Conservation (phyloP, 2,888 invertebrate species). For the Unio delphinus region DNA sequence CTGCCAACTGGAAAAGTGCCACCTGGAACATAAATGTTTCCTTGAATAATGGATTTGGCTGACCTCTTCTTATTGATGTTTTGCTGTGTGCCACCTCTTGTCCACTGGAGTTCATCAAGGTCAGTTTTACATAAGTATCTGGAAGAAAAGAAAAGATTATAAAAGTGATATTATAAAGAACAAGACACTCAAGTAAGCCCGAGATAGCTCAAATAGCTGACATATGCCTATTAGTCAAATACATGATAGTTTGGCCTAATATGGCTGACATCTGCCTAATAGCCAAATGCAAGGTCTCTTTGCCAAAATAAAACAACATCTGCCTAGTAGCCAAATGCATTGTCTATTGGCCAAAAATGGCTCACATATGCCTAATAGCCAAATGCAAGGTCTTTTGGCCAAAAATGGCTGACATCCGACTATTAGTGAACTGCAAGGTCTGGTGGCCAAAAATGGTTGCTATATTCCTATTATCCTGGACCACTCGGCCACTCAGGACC, state of each 20-base stretch:
- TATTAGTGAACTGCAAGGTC: too few species aligned
- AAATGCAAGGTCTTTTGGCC: too few species aligned
- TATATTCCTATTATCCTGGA: too few species aligned
- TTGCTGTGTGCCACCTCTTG: conserved; percentile 94
- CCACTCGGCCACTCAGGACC: too few species aligned
- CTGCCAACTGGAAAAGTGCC: conserved; percentile 93
- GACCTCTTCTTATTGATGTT: conserved; percentile 91
- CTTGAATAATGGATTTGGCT: conserved; percentile 95
- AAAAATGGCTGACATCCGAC: neutral
- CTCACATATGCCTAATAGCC: neutral
- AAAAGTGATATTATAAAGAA: neutral
- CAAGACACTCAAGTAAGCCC: neutral
- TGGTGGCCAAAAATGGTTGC: neutral
- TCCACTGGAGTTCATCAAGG: conserved; percentile 91
- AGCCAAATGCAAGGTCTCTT: too few species aligned
- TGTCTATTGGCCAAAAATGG: neutral
- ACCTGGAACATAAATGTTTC: conserved; percentile 98
- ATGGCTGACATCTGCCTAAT: neutral
- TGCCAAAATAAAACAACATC: neutral
- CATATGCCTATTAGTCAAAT: too few species aligned
- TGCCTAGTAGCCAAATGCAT: too few species aligned
- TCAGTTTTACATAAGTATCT: conserved; percentile 94
- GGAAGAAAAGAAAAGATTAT: conserved; percentile 20
- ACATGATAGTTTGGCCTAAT: too few species aligned
- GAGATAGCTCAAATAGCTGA: neutral